Evolutionary conservation across 2,113 vertebrate species (phyloP).

Genomic region (Oxyruncus cristatus): DNA sequence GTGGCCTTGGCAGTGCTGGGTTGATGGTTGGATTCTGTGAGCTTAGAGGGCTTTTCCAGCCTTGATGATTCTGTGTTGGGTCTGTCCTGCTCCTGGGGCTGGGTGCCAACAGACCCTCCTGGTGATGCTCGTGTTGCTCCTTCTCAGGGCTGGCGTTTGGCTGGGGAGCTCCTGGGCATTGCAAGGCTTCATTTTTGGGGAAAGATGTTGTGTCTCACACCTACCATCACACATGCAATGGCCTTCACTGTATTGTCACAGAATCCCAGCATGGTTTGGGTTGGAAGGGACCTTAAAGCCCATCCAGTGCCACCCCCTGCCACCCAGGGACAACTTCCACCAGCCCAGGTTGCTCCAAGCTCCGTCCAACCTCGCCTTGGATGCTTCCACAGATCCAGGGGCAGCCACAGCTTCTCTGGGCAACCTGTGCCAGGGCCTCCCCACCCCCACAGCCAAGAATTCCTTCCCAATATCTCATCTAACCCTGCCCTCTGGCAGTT

Average conservation of each 20-base stretch:
- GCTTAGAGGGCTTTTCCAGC: neutral
- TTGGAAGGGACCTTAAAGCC: neutral
- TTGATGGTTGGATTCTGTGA: neutral
- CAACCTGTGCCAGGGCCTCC: neutral
- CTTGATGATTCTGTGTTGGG: neutral
- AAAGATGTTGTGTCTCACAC: accelerated
- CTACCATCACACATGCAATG: neutral
- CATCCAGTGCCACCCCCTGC: neutral
- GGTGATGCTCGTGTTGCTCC: neutral
- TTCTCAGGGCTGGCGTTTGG: neutral
- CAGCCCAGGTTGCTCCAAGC: neutral
- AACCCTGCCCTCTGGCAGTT: neutral
- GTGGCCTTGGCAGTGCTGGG: neutral
- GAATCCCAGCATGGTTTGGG: neutral
- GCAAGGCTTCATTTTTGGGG: neutral
- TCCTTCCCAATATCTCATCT: neutral
- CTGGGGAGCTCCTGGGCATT: neutral
- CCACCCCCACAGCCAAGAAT: neutral
- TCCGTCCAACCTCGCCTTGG: neutral
- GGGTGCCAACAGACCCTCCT: neutral
- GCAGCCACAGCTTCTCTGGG: neutral
- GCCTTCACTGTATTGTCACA: neutral
- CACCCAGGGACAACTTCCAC: neutral
- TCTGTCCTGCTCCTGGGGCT: accelerated
- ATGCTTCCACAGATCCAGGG: neutral